These are phyloP conservation scores for Tipula lateralis DNA, from an alignment of 2,888 invertebrate genomes.

Conservation along the genomic window DNA sequence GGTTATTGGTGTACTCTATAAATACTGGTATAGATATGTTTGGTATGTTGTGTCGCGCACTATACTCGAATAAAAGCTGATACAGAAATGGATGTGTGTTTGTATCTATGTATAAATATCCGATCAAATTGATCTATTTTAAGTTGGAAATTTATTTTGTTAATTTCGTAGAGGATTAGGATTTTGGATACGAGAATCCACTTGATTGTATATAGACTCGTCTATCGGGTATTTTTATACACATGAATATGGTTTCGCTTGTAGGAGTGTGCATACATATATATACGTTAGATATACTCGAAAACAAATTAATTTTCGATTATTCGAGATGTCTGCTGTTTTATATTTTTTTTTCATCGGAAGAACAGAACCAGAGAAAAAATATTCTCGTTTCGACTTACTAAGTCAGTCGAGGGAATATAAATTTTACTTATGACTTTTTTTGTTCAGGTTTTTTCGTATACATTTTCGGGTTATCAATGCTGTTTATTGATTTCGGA, in stretches of 20 bases:
- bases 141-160: slow-evolving; percentile 9
- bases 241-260: not conserved
- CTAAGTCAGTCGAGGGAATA: not conserved
- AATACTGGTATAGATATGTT: not conserved
- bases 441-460: not conserved
- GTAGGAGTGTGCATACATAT: too few relatives aligned
- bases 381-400: not conserved
- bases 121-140: slow-evolving; percentile 11
- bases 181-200: not conserved
- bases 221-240: too few relatives aligned
- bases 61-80: not conserved
- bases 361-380: not conserved
- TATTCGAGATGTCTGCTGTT: not conserved
- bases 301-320: slow-evolving; percentile 24
- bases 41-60: not conserved
- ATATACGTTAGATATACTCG: not conserved
- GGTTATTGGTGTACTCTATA: too few relatives aligned
- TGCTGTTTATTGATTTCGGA: not conserved
- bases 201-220: not conserved
- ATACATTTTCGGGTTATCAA: not conserved
- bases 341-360: not conserved
- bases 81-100: too few relatives aligned
- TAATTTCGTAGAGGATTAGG: not conserved
- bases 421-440: not conserved
- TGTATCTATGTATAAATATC: not conserved